phyloP scores from a whole-genome alignment of 2,888 invertebrate species.

The Acheta domesticus region DNA sequence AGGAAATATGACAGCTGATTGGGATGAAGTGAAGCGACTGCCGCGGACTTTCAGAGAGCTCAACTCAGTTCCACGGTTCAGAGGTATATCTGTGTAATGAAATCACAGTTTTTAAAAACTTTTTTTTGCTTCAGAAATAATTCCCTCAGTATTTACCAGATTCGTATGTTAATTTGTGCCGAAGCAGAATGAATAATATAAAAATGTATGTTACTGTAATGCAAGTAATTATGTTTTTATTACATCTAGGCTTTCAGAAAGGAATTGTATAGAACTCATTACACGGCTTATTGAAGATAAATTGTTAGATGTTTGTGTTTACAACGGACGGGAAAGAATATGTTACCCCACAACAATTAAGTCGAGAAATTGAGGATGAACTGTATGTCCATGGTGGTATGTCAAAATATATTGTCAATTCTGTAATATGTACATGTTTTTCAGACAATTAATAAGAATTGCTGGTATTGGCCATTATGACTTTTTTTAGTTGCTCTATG shows the following conservation, averaged over 20 bases:
- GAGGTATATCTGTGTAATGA: slow-evolving; percentile 55
- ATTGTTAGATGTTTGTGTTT: slow-evolving; percentile 84
- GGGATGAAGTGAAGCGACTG: slow-evolving; percentile 98
- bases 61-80: slow-evolving; percentile 85
- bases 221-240: slow-evolving; percentile 23
- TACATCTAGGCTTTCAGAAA: slow-evolving; percentile 78
- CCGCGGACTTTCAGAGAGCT: slow-evolving; percentile 96
- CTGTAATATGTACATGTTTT: background rate
- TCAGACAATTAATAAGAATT: background rate
- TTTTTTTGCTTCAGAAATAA: background rate
- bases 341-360: slow-evolving; percentile 84
- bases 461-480: background rate
- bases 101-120: slow-evolving; percentile 23
- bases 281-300: slow-evolving; percentile 78
- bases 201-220: background rate
- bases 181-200: background rate
- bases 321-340: slow-evolving; percentile 98
- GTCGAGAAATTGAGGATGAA: slow-evolving; percentile 88
- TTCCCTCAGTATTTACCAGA: too few relatives aligned
- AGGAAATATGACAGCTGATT: slow-evolving; percentile 55
- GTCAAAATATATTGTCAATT: slow-evolving; percentile 18
- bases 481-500: too few relatives aligned
- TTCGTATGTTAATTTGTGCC: background rate
- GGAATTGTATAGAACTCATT: slow-evolving; percentile 95
- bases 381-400: slow-evolving; percentile 72